Conservation (phyloP, 1,140 invertebrate species). For the Archegozetes longisetosus region DNA sequence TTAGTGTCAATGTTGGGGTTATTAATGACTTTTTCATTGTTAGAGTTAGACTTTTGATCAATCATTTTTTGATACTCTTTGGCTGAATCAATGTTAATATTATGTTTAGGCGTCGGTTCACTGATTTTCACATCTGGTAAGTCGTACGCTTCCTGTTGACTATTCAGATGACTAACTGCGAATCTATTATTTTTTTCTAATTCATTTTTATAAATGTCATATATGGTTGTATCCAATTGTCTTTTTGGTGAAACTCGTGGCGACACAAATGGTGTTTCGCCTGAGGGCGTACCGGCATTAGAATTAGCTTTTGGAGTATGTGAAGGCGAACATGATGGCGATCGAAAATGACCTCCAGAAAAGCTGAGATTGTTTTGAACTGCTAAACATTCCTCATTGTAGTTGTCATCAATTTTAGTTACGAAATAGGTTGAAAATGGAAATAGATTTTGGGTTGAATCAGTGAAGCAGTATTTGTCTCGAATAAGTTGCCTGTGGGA, state of each 20-base stretch:
- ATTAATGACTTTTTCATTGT: neutral
- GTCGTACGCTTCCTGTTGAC: neutral
- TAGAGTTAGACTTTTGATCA: neutral
- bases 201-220: too few relatives aligned
- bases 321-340: constrained; percentile 1
- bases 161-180: too few relatives aligned
- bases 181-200: too few relatives aligned
- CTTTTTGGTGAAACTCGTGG: too few relatives aligned
- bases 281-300: neutral
- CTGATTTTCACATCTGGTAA: neutral
- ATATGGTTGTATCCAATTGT: too few relatives aligned
- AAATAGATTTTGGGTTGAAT: constrained; percentile 1
- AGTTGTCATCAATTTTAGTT: constrained; percentile 6
- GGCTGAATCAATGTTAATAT: neutral
- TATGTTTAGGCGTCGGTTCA: neutral
- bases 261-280: too few relatives aligned
- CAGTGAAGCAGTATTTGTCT: constrained; percentile 5
- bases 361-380: constrained; percentile 9
- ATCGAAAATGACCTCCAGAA: constrained; percentile 9
- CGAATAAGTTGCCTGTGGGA: neutral
- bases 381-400: neutral
- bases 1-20: neutral
- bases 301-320: neutral
- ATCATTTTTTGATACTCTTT: neutral
- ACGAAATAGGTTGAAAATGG: constrained; percentile 12